Evolutionary conservation across 2,797 vertebrate species (phyloP), one percentile per base, ranked within the genome.

Genomic region (Nyctibius grandis): DNA sequence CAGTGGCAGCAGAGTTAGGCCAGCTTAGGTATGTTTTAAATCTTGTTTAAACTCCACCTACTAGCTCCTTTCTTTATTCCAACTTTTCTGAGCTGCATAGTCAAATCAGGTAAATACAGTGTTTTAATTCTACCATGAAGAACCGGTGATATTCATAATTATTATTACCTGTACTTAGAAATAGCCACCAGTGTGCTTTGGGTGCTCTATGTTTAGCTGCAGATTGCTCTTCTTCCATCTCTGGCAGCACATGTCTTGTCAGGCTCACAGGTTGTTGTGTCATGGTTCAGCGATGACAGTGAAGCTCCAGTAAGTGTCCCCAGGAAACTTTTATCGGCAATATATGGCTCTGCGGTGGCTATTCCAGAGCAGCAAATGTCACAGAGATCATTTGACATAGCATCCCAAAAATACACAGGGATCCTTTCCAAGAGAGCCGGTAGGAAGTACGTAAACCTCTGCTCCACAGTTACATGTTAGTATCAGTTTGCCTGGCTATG

Each of bases 321-420:
- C 40, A 51, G 94, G 72, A 89, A 94, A 90, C 78, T 88, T 93
- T 80, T 75, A 88, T 38, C 2, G 20, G 64, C 70, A 96, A 21
- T 80, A 72, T n/a, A 48, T 69, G 92, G 88, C 91, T 95, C 64
- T 85, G 72, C 92, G 65, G 84, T 2, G 7, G 92, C 93, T 91
- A 70, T 90, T 95, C 76, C 91, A 80, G 94, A 88, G 31, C 38
- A 48, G 88, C 79, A 95, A 97, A 97, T 97, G 96, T 96, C 97
- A 95, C 80, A 0, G 28, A 61, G 95, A 96, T 97, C 96, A 0
- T 78, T 76, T 97, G 93, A 95, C 96, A 74, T 79, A 81, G 73
- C 69, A 50, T 94, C 87, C 94, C 96, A 72, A 96, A 97, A 97
- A 97, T 97, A 98, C 42, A 53, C 93, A 50, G 57, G 91, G 83